Base-by-base conservation (phyloP, 2,113 vertebrate species). In the Mustela nigripes region DNA sequence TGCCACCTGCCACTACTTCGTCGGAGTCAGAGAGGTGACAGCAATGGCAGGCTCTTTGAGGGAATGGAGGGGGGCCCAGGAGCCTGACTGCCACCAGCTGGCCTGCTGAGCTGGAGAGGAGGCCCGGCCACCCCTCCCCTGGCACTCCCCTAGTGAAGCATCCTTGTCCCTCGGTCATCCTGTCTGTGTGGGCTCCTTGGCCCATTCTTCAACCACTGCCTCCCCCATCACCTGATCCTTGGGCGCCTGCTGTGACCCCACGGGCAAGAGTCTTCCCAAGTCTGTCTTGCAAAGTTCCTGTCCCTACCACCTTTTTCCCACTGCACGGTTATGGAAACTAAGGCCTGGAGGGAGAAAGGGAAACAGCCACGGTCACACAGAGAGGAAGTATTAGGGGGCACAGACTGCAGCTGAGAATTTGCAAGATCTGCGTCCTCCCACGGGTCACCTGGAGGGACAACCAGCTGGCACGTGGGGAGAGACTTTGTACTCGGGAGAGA, bases 401-500 rank as follows among this genome's bases (percentile, higher is more conserved):
- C n/a, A 33, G 36, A 53, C 28, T 5, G 5, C 9, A 18, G 33
- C 81, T 5, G 1, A n/a, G 60, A 60, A 26, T 22, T 50, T 63
- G 48, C 1, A 10, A 42, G 67, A 4, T 11, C 87, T 81, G n/a
- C 48, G 45, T 63, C 33, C 21, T 73, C 26, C 31, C 85, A 24
- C 11, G 50, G 79, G 79, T 31, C 53, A 24, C 45, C 14, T 21
- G 11, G 50, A 67, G 33, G 42, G 91, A 63, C 42, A 53, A 26
- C 0, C 5, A 60, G 33, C 1, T 14, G 2, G 0, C 0, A 2
- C 6, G 21, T 74, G 73, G 39, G 71, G 53, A 24, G 36, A 24
- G 22, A 12, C 42, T 60, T 21, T 67, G n/a, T 39, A 26, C 33
- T 69, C 0, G 0, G 69, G 85, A 16, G 76, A 83, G 19, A 39